Base-by-base conservation (phyloP, 2,888 invertebrate species). In the Athalia cordata region DNA sequence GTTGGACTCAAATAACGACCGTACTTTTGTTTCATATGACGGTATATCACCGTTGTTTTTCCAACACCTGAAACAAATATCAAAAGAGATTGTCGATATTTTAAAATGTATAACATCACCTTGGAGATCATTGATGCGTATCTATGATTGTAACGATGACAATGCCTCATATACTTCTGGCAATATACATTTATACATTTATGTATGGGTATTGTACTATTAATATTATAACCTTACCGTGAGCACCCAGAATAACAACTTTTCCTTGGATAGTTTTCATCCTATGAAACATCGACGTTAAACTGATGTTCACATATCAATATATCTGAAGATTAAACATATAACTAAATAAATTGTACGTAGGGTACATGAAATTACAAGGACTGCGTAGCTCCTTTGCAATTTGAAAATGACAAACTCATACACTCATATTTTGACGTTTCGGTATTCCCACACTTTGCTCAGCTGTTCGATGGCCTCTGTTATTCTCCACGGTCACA, bases 261-360 rank as follows among this genome's bases (percentile, higher is more conserved):
- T 97, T 97, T 80, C 95, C 96, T 89, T 95, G 95, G 82, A 96
- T 92, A 81, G 93, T 94, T 90, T 93, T 95, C 96, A 96, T 96
- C 88, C 80, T 89, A 45, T 70, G 43, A 68, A 29, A 7, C 11
- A 52, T 61, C 61, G 61, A n/a, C 8, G 29, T n/a, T 7, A 3
- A 7, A 11, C 15, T 7, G 6, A 61, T 15, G 13, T 4, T 61
- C 61, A 13, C 61, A 61, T 15, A 15, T 61, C 4, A 5, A 67
- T 29, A 6, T 8, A 52, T 29, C 7, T 0, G 8, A 4, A 52
- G 52, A 55, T 55, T 68, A 52, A 50, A 52, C 68, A 15, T 68
- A 49, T 66, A 4, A 49, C 6, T 0, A 49, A 49, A 49, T 49
- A 43, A 45, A 64, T 0, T n/a, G 15, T 59, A 1, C 13, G 59